Evolutionary conservation across 1,140 invertebrate genomes (phyloP).

Genomic region (Neodiprion lecontei): DNA sequence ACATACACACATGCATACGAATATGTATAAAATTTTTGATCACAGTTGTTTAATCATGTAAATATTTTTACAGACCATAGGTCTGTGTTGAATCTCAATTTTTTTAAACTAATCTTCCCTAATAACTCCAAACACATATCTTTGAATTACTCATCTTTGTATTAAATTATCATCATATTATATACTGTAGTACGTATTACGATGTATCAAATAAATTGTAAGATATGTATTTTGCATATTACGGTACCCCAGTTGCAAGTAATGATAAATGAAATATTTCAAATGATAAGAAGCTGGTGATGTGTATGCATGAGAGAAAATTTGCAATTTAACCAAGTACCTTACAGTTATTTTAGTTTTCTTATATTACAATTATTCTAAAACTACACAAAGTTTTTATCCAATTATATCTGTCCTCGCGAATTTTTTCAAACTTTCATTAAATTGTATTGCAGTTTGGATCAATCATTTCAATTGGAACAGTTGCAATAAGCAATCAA

Average conservation of each 20-base stretch:
- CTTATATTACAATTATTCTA: not conserved
- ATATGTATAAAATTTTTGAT: not conserved
- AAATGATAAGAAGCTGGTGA: not conserved
- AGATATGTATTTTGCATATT: slow-evolving; percentile 8
- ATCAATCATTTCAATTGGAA: no score
- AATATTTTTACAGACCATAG: not conserved
- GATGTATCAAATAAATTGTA: slow-evolving; percentile 3
- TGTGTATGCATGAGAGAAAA: not conserved
- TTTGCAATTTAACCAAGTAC: not conserved
- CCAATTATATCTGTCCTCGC: no score
- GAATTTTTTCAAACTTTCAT: no score
- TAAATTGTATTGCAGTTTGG: no score
- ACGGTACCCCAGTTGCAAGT: slow-evolving; percentile 4
- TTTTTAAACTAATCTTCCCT: slow-evolving; percentile 3
- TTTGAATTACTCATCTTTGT: slow-evolving; percentile 7
- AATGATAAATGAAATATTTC: not conserved
- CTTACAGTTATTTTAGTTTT: not conserved
- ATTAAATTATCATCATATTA: not conserved
- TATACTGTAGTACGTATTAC: slow-evolving; percentile 2
- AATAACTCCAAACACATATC: slow-evolving; percentile 5
- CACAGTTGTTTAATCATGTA: slow-evolving; percentile 2
- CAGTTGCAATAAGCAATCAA: no score
- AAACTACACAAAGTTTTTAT: no score
- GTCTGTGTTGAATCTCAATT: not conserved
- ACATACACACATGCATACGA: no score